Percentiles rank a stretch among this genome's conserved stretches.
Evolutionary conservation across 1,140 invertebrate genomes (phyloP).

Genomic region (Stegodyphus mimosarum): DNA sequence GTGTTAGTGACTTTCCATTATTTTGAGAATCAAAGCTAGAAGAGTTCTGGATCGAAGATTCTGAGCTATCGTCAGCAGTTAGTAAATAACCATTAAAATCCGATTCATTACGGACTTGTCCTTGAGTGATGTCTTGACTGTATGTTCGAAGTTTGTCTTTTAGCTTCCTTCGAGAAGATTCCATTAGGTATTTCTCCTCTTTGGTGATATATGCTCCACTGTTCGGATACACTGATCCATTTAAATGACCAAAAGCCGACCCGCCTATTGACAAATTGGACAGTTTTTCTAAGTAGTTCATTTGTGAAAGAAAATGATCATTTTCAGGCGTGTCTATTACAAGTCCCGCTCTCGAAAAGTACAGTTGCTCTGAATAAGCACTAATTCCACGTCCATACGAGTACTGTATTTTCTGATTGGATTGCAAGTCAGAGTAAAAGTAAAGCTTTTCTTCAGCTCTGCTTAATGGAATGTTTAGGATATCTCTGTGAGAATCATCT

Average conservation of each 20-base stretch:
- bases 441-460: constrained; percentile 9
- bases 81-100: constrained; percentile 39
- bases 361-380: constrained; percentile 48
- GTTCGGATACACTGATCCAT: constrained; percentile 42
- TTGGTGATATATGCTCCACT: constrained; percentile 48
- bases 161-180: constrained; percentile 32
- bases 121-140: background rate
- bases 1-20: constrained; percentile 20
- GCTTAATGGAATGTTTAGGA: constrained; percentile 33
- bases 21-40: background rate
- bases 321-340: constrained; percentile 26
- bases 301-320: constrained; percentile 28
- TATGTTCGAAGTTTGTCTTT: constrained; percentile 32
- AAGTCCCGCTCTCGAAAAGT: constrained; percentile 39
- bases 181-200: constrained; percentile 49
- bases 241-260: constrained; percentile 18
- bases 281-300: constrained; percentile 48
- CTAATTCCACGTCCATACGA: constrained; percentile 37
- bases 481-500: background rate
- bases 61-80: background rate
- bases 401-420: constrained; percentile 48
- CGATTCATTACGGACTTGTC: background rate
- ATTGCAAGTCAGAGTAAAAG: constrained; percentile 44
- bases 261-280: constrained; percentile 34
- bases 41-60: background rate